Evolutionary conservation across 2,797 vertebrate genomes (phyloP), one percentile per base, ranked within the genome.

Genomic region (Coendou prehensilis): DNA sequence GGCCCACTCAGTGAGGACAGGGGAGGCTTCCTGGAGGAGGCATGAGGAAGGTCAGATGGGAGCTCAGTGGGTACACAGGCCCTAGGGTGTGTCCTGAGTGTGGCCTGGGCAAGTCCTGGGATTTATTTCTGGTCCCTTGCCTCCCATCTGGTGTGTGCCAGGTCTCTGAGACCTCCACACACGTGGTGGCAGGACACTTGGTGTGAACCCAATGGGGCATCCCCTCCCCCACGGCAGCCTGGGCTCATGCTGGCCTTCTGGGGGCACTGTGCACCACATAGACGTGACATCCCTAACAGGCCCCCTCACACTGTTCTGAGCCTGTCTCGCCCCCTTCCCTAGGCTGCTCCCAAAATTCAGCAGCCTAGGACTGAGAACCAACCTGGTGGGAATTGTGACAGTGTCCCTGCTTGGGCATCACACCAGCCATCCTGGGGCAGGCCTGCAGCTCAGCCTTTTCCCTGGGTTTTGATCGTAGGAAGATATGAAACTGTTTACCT

Each of bases 21-120:
- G 52, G 83, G 89, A 71, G 64, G 20, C 86, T 92, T 95, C 67
- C 52, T 80, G 83, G 61, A 86, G 28, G 79, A 94, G 76, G 52
- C 57, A 57, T 23, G 17, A 23, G 47, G 79, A 85, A 93, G 41
- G 30, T 63, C 75, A 75, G 87, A 13, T n/a, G 91, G 45, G 54
- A 89, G 28, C 11, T 63, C 26, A n/a, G 2, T 45, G 15, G 45
- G 30, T 18, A n/a, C 84, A 33, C 67, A 94, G 37, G 50, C 41
- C 17, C 52, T 59, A 18, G 9, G 1, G 22, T 26, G 15, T 23
- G n/a, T 80, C 6, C 57, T 73, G 37, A 6, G 69, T 7, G 6
- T 37, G 67, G 15, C 67, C 67, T 17, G 69, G 71, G 9, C 23
- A 2, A 3, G 47, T 2, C 54, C 82, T n/a, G 11, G 26, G 83